These are phyloP conservation scores for Myiagra hebetior DNA, from an alignment of 2,113 vertebrate genomes.

Conservation along the genomic window DNA sequence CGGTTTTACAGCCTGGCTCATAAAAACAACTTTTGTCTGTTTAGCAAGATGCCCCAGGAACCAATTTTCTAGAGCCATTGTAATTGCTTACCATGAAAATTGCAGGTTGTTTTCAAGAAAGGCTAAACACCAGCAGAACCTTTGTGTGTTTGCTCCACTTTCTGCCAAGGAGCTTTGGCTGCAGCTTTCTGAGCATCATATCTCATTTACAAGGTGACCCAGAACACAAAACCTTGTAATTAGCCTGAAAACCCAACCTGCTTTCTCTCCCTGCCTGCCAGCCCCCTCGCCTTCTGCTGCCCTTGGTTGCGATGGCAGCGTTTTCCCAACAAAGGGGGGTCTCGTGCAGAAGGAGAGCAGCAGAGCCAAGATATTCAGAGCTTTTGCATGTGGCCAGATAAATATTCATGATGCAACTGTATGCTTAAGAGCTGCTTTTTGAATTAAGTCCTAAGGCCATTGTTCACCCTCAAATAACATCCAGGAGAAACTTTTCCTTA, in stretches of 20 bases:
- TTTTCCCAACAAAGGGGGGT: constrained; percentile 56
- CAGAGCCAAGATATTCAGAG: background rate
- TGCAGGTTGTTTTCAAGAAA: background rate
- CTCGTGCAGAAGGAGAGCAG: background rate
- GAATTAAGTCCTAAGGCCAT: constrained; percentile 1
- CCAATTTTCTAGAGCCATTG: background rate
- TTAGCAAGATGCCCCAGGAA: constrained; percentile 14
- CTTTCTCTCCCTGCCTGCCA: constrained; percentile 50
- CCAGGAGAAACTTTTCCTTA: background rate
- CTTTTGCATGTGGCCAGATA: background rate
- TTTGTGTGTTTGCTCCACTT: background rate
- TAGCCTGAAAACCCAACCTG: constrained; percentile 49
- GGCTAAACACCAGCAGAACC: background rate
- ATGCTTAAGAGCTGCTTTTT: background rate
- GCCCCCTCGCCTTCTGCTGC: constrained; percentile 48
- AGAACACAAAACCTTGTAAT: constrained; percentile 64
- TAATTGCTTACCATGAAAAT: background rate
- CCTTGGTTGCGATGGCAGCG: constrained; percentile 50
- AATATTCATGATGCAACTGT: constrained; percentile 53
- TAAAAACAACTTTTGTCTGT: background rate
- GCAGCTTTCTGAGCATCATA: constrained; percentile 5
- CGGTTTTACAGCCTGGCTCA: background rate
- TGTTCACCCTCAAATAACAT: background rate
- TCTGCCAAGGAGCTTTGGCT: background rate
- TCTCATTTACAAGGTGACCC: constrained; percentile 68